A percentile compares a stretch with the other conserved stretches of the same genome.
These are phyloP conservation scores for Myotis yumanensis DNA, from an alignment of 2,113 vertebrate genomes.

Conservation along the genomic window DNA sequence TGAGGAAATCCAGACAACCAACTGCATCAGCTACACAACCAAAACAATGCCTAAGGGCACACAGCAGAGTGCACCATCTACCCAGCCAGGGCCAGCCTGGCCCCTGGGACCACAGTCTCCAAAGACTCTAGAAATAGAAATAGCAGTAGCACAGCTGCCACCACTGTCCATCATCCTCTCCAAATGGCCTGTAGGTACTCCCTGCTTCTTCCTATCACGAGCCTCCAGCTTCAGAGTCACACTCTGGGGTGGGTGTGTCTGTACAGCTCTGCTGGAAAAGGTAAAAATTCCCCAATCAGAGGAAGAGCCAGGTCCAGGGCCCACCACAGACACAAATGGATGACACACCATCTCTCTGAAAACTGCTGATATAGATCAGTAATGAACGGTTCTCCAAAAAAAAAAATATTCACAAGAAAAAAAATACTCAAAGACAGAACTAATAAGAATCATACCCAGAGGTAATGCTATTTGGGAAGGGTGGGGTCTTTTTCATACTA, in stretches of 20 bases:
- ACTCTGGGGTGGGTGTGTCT: neutral
- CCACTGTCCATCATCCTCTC: neutral
- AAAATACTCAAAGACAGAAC: neutral
- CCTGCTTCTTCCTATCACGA: neutral
- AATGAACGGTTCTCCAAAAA: neutral
- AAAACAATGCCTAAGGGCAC: neutral
- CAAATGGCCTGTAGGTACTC: neutral
- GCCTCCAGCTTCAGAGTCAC: neutral
- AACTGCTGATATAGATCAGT: neutral
- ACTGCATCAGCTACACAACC: neutral
- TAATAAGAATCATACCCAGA: neutral
- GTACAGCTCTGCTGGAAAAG: neutral
- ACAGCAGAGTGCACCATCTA: neutral
- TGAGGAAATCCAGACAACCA: neutral
- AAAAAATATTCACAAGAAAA: neutral
- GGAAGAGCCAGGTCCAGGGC: neutral
- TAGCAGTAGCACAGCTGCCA: neutral
- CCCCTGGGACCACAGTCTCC: too few species aligned
- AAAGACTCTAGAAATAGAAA: neutral
- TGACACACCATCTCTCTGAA: neutral
- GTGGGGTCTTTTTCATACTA: neutral
- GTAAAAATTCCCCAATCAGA: neutral
- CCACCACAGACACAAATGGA: neutral
- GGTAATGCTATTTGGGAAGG: neutral
- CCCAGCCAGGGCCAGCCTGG: neutral